A percentile compares a stretch with the other conserved stretches of the same genome.
Evolutionary conservation across 2,888 invertebrate species (phyloP).

Genomic region (Cetonia aurata): DNA sequence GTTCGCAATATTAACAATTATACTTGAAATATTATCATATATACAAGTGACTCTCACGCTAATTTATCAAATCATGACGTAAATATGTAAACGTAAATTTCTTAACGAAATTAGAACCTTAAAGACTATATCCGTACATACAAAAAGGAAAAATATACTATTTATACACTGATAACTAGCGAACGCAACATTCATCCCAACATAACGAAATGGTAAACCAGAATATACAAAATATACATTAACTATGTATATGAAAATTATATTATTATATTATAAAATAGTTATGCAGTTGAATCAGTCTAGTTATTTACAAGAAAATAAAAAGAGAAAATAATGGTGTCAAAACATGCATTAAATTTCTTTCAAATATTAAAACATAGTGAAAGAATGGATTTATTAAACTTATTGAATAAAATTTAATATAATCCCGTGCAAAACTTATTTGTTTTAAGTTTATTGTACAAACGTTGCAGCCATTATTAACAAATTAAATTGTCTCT

Average conservation of each 20-base stretch:
- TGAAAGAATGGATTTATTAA: conserved; percentile 31
- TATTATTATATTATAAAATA: conserved; percentile 19
- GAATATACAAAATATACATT: conserved; percentile 39
- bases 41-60: conserved; percentile 35
- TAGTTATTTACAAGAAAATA: conserved; percentile 42
- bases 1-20: conserved; percentile 37
- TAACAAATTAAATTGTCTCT: too few species aligned
- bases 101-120: conserved; percentile 9
- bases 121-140: conserved; percentile 17
- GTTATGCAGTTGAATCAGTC: conserved; percentile 40
- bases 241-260: conserved; percentile 26
- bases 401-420: background rate
- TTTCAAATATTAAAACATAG: background rate
- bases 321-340: conserved; percentile 8
- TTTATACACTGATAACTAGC: conserved; percentile 20
- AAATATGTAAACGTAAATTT: conserved; percentile 33
- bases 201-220: conserved; percentile 19
- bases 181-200: conserved; percentile 12
- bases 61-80: conserved; percentile 29
- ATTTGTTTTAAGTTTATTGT: too few species aligned
- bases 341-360: conserved; percentile 1
- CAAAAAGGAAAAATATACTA: conserved; percentile 24
- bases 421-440: too few species aligned
- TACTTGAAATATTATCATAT: conserved; percentile 20
- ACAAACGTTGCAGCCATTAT: too few species aligned